phyloP scores from a whole-genome alignment of 2,888 invertebrate species.

The Chironomus riparius region DNA sequence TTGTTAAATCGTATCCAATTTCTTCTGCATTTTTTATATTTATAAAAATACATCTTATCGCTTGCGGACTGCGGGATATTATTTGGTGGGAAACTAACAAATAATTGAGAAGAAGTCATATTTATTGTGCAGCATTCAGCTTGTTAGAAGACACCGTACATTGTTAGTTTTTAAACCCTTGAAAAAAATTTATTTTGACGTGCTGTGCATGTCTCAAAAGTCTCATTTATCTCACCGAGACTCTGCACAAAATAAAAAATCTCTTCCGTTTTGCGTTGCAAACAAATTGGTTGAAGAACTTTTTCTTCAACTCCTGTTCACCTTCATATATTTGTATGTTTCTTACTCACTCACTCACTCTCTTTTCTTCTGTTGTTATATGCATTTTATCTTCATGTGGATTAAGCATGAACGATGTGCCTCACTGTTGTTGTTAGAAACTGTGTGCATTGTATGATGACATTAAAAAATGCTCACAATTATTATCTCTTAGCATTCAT shows the following conservation, averaged over 20 bases:
- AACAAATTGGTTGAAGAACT: not conserved
- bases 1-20: conserved; percentile 25
- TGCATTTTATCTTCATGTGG: too few species aligned
- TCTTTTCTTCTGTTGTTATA: too few species aligned
- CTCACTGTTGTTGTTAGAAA: too few species aligned
- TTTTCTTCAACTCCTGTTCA: too few species aligned
- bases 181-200: conserved; percentile 1
- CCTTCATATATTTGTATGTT: too few species aligned
- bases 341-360: too few species aligned
- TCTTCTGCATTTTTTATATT: not conserved
- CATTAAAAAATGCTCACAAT: too few species aligned
- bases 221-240: not conserved
- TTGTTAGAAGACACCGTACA: not conserved
- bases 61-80: conserved; percentile 21
- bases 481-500: too few species aligned
- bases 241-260: too few species aligned
- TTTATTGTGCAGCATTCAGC: not conserved
- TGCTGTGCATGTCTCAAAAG: conserved; percentile 12
- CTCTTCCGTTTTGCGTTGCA: too few species aligned
- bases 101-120: conserved; percentile 24
- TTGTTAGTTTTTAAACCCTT: conserved; percentile 4
- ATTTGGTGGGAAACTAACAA: conserved; percentile 25
- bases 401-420: too few species aligned
- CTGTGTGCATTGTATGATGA: too few species aligned
- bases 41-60: not conserved